A percentile compares a stretch with the other conserved stretches of the same genome.
These are phyloP conservation scores for Ailurus styani DNA, from an alignment of 2,113 vertebrate species.

Conservation along the genomic window DNA sequence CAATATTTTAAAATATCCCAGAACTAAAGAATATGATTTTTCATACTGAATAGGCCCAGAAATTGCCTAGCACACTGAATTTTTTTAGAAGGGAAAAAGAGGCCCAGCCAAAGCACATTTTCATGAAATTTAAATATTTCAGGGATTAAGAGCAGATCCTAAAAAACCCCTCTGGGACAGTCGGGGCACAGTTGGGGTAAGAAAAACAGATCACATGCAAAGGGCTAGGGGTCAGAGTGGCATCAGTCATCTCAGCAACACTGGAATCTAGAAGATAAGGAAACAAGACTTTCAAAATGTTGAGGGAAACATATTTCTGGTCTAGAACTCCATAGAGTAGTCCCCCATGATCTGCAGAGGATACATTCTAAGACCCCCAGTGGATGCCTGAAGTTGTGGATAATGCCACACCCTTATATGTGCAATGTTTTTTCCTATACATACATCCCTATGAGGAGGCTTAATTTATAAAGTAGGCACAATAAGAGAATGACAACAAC, in stretches of 20 bases:
- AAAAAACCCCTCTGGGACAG: background rate
- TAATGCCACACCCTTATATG: background rate
- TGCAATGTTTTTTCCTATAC: background rate
- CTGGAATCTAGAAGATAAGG: background rate
- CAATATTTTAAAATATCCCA: background rate
- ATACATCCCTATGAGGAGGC: background rate
- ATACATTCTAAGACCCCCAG: background rate
- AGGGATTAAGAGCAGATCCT: background rate
- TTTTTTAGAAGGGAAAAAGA: background rate
- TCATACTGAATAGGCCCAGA: background rate
- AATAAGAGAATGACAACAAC: background rate
- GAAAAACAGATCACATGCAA: background rate
- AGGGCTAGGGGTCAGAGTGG: background rate
- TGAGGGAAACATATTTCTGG: background rate
- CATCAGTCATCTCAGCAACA: background rate
- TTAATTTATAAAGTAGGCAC: background rate
- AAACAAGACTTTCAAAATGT: background rate
- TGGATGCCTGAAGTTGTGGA: background rate
- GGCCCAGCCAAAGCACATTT: background rate
- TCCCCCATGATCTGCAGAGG: background rate
- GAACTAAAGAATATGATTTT: background rate
- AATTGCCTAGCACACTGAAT: background rate
- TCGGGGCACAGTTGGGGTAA: background rate
- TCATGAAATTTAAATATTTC: background rate
- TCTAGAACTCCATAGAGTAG: background rate